Percentiles rank a stretch among this genome's conserved stretches.
Conservation (phyloP, 1,140 invertebrate genomes). For the Drosophila seguyi region DNA sequence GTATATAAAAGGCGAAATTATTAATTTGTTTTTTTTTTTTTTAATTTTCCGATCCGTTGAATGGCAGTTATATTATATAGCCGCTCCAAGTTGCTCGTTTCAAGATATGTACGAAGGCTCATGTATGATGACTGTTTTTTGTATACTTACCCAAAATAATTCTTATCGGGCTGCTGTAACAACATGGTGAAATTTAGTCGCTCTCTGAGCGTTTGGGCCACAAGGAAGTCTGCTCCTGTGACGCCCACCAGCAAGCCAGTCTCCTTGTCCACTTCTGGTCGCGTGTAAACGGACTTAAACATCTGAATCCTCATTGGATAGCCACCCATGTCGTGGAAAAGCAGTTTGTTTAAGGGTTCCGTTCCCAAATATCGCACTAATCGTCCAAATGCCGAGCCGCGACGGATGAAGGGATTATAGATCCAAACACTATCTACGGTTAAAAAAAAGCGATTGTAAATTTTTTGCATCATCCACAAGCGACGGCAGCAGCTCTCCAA, state of each 20-base stretch:
- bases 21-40: too few species aligned
- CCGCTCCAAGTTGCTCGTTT: too few species aligned
- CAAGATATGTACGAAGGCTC: too few species aligned
- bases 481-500: slow-evolving; percentile 52
- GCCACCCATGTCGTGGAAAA: slow-evolving; percentile 66
- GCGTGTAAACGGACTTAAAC: slow-evolving; percentile 72
- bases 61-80: too few species aligned
- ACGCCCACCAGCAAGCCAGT: slow-evolving; percentile 43
- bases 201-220: slow-evolving; percentile 57
- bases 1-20: too few species aligned
- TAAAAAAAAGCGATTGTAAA: slow-evolving; percentile 64
- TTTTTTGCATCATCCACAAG: slow-evolving; percentile 46
- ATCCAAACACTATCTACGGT: slow-evolving; percentile 47
- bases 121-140: background rate
- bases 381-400: slow-evolving; percentile 43
- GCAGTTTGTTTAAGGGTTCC: slow-evolving; percentile 26
- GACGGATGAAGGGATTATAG: slow-evolving; percentile 60
- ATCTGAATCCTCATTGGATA: slow-evolving; percentile 77
- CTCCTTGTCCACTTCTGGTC: slow-evolving; percentile 34
- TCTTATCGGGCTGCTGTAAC: slow-evolving; percentile 72
- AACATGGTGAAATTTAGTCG: slow-evolving; percentile 74
- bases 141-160: slow-evolving; percentile 70
- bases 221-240: slow-evolving; percentile 68
- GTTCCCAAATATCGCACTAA: slow-evolving; percentile 46
- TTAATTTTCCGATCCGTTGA: too few species aligned